These are phyloP conservation scores for Buceros bicornis DNA, from an alignment of 2,797 vertebrate species.

Conservation along the genomic window DNA sequence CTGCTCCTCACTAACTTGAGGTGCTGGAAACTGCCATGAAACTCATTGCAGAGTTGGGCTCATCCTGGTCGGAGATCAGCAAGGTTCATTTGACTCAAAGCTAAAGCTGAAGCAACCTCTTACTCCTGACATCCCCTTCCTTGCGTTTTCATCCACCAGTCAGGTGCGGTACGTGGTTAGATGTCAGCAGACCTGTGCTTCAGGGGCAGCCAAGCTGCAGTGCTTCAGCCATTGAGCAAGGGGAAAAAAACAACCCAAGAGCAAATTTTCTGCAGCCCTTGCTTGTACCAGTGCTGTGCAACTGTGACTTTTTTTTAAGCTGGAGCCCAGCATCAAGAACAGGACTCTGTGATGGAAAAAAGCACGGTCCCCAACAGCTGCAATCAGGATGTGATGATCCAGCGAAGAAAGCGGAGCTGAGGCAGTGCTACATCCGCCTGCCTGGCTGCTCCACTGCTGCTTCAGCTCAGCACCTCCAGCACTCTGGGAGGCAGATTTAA, in stretches of 20 bases:
- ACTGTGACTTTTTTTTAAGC: neutral
- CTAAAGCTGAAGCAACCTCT: neutral
- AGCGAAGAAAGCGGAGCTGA: neutral
- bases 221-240: fast-evolving
- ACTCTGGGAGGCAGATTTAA: neutral
- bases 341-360: fast-evolving
- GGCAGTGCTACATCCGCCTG: fast-evolving
- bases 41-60: fast-evolving
- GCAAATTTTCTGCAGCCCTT: neutral
- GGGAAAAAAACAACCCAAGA: neutral
- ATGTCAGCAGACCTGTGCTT: too few relatives aligned
- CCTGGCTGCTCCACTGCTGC: neutral
- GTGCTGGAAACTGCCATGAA: neutral
- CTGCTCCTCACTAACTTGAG: neutral
- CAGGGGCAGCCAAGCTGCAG: neutral
- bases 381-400: neutral
- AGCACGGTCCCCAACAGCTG: fast-evolving
- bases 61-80: neutral
- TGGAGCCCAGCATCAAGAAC: neutral
- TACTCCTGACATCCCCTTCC: neutral
- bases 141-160: fast-evolving
- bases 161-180: fast-evolving
- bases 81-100: neutral
- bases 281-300: neutral
- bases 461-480: neutral